These are phyloP conservation scores for Dromaius novaehollandiae DNA, from an alignment of 2,113 vertebrate genomes.

Conservation along the genomic window DNA sequence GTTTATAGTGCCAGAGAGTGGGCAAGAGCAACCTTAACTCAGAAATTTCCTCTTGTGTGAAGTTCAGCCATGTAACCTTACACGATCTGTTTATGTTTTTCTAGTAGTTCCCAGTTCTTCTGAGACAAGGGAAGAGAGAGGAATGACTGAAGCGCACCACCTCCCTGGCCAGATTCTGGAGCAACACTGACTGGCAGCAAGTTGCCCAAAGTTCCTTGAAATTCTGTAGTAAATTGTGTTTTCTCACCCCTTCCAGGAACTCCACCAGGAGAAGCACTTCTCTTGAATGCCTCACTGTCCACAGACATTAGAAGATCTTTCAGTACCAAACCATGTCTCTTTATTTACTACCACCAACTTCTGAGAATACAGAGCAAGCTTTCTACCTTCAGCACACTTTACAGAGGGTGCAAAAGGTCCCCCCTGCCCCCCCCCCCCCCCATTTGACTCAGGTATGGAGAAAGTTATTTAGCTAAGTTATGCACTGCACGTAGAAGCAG, in stretches of 20 bases:
- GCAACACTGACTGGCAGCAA: background rate
- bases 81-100: background rate
- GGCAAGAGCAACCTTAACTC: background rate
- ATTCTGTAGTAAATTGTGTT: rapidly evolving
- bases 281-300: background rate
- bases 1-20: background rate
- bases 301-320: background rate
- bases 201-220: background rate
- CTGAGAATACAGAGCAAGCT: background rate
- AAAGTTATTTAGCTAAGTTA: background rate
- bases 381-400: background rate
- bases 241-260: background rate
- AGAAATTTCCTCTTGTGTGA: background rate
- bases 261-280: background rate
- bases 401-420: background rate
- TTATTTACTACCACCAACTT: too few species aligned
- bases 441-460: background rate
- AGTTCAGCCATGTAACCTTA: background rate
- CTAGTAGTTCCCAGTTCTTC: background rate
- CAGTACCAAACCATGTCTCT: background rate
- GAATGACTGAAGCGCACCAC: background rate
- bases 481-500: background rate
- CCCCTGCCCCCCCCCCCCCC: too few species aligned
- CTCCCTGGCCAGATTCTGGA: background rate
- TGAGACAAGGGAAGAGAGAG: background rate